These are phyloP conservation scores for Neodiprion lecontei DNA, from an alignment of 1,140 invertebrate genomes.

Conservation along the genomic window DNA sequence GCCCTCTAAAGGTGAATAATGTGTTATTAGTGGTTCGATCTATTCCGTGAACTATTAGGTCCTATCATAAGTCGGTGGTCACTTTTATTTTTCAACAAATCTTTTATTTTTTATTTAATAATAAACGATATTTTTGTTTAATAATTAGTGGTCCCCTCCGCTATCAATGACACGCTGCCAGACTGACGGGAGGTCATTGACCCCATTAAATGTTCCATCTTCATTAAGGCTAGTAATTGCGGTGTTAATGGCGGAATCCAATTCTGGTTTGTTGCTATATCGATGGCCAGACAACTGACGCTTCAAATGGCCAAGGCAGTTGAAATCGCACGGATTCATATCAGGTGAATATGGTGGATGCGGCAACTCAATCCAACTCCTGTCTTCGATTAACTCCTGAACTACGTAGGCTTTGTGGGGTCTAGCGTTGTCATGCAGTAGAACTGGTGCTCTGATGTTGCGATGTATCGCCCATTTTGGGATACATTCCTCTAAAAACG, in stretches of 20 bases:
- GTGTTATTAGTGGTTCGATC: no score
- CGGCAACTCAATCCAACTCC: neutral
- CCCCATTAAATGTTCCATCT: no score
- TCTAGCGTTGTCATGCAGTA: neutral
- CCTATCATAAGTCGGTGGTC: no score
- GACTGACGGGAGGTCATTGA: no score
- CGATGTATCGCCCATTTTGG: neutral
- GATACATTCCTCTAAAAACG: neutral
- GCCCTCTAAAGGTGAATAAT: no score
- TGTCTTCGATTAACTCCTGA: slow-evolving; percentile 4
- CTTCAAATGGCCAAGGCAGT: neutral
- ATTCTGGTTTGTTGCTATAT: neutral
- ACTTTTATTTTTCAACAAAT: no score
- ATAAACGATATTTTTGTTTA: no score
- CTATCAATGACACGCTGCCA: no score
- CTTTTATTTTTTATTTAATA: no score
- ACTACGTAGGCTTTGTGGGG: neutral
- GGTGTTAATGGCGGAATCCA: neutral
- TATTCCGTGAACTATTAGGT: no score
- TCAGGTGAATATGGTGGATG: neutral
- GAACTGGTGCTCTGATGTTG: neutral
- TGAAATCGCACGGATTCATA: slow-evolving; percentile 7
- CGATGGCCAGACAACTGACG: neutral
- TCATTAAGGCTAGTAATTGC: no score
- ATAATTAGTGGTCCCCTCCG: no score